A percentile compares a stretch with the other conserved stretches of the same genome.
Conservation (phyloP, 2,797 vertebrate species). For the Psittacula echo region DNA sequence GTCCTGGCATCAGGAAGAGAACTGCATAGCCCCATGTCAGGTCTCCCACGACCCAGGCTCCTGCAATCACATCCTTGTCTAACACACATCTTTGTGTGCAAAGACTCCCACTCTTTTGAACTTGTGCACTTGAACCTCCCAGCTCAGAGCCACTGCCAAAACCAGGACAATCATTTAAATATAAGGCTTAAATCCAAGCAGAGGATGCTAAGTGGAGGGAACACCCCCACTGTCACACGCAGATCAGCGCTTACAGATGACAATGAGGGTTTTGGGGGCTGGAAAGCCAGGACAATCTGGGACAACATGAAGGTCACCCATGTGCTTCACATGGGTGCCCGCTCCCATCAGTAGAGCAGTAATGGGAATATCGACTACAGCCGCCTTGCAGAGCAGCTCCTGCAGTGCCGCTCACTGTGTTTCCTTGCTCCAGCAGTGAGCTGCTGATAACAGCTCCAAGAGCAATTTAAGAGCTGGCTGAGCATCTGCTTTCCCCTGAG, state of each 20-base stretch:
- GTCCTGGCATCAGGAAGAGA: neutral
- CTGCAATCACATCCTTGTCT: neutral
- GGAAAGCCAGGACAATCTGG: neutral
- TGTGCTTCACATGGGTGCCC: neutral
- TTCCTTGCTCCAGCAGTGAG: neutral
- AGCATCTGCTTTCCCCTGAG: neutral
- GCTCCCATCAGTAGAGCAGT: neutral
- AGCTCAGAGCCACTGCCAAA: neutral
- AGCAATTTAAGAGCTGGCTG: neutral
- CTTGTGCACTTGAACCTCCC: neutral
- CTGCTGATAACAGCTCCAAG: neutral
- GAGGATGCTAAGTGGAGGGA: neutral
- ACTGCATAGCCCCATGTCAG: neutral
- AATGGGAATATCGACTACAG: neutral
- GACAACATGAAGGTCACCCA: neutral
- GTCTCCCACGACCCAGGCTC: neutral
- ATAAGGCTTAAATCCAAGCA: neutral
- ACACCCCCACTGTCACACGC: neutral
- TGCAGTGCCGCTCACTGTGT: neutral
- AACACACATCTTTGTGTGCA: neutral
- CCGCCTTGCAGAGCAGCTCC: neutral
- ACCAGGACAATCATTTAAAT: neutral
- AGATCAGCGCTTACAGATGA: neutral
- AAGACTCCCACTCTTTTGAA: neutral
- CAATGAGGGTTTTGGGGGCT: neutral